phyloP scores from a whole-genome alignment of 2,797 vertebrate species.

The Chromis chromis region DNA sequence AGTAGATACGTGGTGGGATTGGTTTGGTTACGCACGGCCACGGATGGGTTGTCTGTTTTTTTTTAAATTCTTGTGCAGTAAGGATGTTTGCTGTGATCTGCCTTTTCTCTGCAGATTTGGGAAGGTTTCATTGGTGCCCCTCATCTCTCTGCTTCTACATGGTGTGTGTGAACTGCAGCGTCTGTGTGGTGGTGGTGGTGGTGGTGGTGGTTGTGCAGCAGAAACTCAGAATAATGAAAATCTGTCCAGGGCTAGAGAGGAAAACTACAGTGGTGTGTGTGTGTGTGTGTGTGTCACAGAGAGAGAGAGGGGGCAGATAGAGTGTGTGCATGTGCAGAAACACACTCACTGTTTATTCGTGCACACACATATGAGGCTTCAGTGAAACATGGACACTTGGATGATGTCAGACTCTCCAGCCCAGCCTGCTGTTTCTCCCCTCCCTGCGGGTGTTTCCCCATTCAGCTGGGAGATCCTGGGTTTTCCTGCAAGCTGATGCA shows the following conservation, averaged over 20 bases:
- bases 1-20: slow-evolving; percentile 29
- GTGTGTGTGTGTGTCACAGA: slow-evolving; percentile 23
- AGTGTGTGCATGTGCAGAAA: slow-evolving; percentile 22
- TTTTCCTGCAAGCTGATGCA: slow-evolving; percentile 77
- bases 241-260: slow-evolving; percentile 52
- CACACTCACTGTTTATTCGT: slow-evolving; percentile 20
- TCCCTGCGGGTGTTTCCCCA: slow-evolving; percentile 85
- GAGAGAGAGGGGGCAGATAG: background rate
- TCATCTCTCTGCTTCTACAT: slow-evolving; percentile 29
- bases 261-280: slow-evolving; percentile 60
- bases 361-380: slow-evolving; percentile 43
- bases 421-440: slow-evolving; percentile 63
- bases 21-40: slow-evolving; percentile 12
- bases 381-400: slow-evolving; percentile 70
- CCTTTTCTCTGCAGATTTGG: slow-evolving; percentile 21
- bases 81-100: slow-evolving; percentile 24
- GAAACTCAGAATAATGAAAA: slow-evolving; percentile 74
- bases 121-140: slow-evolving; percentile 23
- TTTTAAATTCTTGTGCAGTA: slow-evolving; percentile 12
- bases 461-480: slow-evolving; percentile 80
- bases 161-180: slow-evolving; percentile 60
- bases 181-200: slow-evolving; percentile 50
- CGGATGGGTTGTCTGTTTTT: slow-evolving; percentile 26
- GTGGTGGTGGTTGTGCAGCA: slow-evolving; percentile 67
- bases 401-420: slow-evolving; percentile 83